phyloP scores from a whole-genome alignment of 1,140 invertebrate genomes.

The Drosophila lacertosa region DNA sequence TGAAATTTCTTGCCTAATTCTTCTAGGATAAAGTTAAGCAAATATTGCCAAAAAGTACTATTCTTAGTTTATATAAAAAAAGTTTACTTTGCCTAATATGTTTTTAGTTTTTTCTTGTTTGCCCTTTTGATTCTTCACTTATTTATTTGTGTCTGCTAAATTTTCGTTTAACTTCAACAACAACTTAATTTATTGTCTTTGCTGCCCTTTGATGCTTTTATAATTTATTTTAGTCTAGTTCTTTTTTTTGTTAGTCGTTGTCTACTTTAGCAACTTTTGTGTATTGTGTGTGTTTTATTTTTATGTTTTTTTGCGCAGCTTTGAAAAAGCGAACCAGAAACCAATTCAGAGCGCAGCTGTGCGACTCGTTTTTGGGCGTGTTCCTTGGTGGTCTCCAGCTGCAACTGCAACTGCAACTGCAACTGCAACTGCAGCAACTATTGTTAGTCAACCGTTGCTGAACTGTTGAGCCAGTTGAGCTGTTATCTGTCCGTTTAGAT shows the following conservation, averaged over 20 bases:
- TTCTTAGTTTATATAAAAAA: no score
- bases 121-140: background rate
- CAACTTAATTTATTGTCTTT: constrained; percentile 19
- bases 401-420: constrained; percentile 7
- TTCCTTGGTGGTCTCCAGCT: constrained; percentile 51
- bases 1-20: no score
- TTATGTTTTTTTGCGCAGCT: constrained; percentile 45
- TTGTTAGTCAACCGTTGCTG: constrained; percentile 7
- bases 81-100: no score
- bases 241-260: no score
- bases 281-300: constrained; percentile 18
- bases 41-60: no score
- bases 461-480: constrained; percentile 17
- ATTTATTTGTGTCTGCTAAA: background rate
- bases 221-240: no score
- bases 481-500: constrained; percentile 38
- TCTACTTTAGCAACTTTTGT: no score
- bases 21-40: no score
- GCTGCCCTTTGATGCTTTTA: no score
- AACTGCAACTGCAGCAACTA: constrained; percentile 7
- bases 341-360: constrained; percentile 62
- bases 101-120: background rate
- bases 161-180: background rate
- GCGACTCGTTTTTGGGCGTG: constrained; percentile 80
- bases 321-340: constrained; percentile 14